Conservation (phyloP, 2,888 invertebrate species). For the Falcaria lacertinaria region DNA sequence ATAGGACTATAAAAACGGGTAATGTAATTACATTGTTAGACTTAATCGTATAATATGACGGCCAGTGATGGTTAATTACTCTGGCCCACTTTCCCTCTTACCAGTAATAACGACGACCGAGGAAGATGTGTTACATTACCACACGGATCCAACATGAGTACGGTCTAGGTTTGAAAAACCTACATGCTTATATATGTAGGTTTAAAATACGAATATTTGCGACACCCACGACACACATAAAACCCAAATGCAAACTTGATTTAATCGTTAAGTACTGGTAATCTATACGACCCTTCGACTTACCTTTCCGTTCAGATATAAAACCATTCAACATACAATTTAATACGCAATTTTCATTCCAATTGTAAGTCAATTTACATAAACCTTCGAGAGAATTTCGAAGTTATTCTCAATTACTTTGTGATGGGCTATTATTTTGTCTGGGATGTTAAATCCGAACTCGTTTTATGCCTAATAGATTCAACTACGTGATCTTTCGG, state of each 20-base stretch:
- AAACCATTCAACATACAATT: not conserved
- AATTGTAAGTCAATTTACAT: not conserved
- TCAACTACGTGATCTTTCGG: not conserved
- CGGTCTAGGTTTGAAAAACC: too few species aligned
- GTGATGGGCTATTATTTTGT: not conserved
- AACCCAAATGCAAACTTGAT: too few species aligned
- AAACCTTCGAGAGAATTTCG: not conserved
- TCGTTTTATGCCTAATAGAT: not conserved
- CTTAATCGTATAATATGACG: too few species aligned
- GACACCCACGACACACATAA: too few species aligned
- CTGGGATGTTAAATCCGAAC: not conserved
- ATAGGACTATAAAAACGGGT: not conserved
- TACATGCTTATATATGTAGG: too few species aligned
- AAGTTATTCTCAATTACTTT: not conserved
- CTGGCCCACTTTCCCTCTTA: too few species aligned
- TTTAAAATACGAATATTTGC: too few species aligned
- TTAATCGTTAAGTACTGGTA: too few species aligned
- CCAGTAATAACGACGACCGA: too few species aligned
- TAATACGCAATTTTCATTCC: not conserved
- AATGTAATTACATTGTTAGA: not conserved
- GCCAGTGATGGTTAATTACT: too few species aligned
- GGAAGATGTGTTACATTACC: too few species aligned
- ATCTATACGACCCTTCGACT: not conserved
- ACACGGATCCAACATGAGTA: too few species aligned
- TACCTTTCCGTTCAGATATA: not conserved